Evolutionary conservation across 2,888 invertebrate species (phyloP).

Genomic region (Yponomeuta plumbellus): DNA sequence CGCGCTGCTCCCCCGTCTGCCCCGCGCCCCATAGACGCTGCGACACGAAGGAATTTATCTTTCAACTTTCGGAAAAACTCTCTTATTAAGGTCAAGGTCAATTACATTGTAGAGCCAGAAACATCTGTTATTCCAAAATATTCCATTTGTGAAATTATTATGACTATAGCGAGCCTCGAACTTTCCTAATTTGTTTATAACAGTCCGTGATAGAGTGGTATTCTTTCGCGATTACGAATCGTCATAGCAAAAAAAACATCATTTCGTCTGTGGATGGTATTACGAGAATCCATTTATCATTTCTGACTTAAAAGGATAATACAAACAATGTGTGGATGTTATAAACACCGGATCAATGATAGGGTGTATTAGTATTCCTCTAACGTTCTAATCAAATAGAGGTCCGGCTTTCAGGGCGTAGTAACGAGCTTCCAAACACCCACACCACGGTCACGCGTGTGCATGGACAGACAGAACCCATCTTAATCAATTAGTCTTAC

Average conservation of each 20-base stretch:
- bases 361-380: constrained; percentile 2
- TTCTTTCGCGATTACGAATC: neutral
- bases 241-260: neutral
- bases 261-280: neutral
- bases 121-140: neutral
- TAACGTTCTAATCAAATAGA: neutral
- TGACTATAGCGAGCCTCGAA: neutral
- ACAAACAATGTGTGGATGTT: neutral
- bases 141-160: neutral
- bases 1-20: too few species aligned
- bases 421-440: neutral
- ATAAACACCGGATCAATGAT: neutral
- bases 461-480: neutral
- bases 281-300: constrained; percentile 6
- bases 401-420: neutral
- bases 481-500: neutral
- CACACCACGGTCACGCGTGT: neutral
- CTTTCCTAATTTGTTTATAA: constrained; percentile 3
- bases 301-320: neutral
- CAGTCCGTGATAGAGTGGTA: constrained; percentile 1
- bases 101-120: neutral
- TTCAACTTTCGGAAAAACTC: constrained; percentile 12
- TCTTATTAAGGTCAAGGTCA: constrained; percentile 3
- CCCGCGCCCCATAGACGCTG: neutral
- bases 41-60: neutral